Conservation (phyloP, 2,888 invertebrate genomes). For the Xestoiulus laeticollis region DNA sequence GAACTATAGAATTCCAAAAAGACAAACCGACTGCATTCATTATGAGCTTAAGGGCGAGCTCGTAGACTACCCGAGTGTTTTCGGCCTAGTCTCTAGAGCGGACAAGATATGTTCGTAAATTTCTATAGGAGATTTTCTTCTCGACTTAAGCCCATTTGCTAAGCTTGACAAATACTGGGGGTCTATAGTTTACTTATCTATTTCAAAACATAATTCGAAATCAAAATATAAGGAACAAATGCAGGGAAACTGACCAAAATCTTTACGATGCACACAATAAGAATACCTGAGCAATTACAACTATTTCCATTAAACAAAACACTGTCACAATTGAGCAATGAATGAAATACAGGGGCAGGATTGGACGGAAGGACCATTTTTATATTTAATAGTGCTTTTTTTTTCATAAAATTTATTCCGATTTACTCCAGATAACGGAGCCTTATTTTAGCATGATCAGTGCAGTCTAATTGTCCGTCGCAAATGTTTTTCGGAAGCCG, state of each 20-base stretch:
- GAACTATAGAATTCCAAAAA: not conserved
- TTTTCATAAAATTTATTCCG: not conserved
- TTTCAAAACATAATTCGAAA: too few relatives aligned
- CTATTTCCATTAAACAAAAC: too few relatives aligned
- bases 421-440: not conserved
- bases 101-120: too few relatives aligned
- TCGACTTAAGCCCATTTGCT: too few relatives aligned
- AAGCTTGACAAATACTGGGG: too few relatives aligned
- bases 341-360: not conserved
- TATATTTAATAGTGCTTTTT: not conserved
- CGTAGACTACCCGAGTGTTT: not conserved
- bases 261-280: too few relatives aligned
- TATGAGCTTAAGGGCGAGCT: not conserved
- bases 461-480: not conserved
- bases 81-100: too few relatives aligned
- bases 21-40: constrained; percentile 25
- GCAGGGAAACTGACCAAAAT: too few relatives aligned
- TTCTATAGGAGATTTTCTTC: too few relatives aligned
- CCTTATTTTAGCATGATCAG: not conserved
- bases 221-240: not conserved
- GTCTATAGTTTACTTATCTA: too few relatives aligned
- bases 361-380: not conserved
- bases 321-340: not conserved
- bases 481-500: not conserved
- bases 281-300: too few relatives aligned